Evolutionary conservation across 2,113 vertebrate species (phyloP).

Genomic region (Atrichornis clamosus): DNA sequence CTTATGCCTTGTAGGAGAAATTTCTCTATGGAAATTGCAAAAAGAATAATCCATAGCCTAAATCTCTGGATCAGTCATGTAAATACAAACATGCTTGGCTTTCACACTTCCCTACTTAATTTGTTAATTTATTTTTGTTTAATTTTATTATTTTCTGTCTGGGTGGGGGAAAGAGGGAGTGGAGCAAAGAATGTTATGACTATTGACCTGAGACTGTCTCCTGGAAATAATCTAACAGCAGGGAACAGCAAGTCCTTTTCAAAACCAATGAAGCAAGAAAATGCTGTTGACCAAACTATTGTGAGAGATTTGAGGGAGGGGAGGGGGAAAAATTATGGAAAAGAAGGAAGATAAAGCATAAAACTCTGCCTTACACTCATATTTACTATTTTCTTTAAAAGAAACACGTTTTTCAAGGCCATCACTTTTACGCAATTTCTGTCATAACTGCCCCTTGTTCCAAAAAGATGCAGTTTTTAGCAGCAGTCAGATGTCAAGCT

Average conservation of each 20-base stretch:
- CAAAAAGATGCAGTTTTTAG: background rate
- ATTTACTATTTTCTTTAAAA: background rate
- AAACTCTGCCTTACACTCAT: background rate
- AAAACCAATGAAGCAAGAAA: conserved; percentile 71
- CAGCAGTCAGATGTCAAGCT: background rate
- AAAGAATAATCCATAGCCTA: background rate
- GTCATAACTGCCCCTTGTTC: background rate
- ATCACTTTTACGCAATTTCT: background rate
- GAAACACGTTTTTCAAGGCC: background rate
- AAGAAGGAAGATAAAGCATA: background rate
- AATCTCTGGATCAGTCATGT: background rate
- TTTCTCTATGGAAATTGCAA: background rate
- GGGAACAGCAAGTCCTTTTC: conserved; percentile 58
- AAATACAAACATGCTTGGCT: background rate
- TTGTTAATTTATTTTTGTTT: background rate
- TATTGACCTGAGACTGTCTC: conserved; percentile 63
- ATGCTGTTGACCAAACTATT: conserved; percentile 60
- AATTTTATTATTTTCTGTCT: background rate
- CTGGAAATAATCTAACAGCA: conserved; percentile 71
- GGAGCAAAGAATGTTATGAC: conserved; percentile 15
- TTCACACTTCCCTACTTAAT: background rate
- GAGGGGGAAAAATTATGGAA: background rate
- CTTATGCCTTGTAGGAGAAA: background rate
- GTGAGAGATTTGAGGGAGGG: conserved; percentile 15
- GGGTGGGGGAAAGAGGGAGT: background rate